Conservation (phyloP, 2,888 invertebrate species). For the Branchellion lobata region DNA sequence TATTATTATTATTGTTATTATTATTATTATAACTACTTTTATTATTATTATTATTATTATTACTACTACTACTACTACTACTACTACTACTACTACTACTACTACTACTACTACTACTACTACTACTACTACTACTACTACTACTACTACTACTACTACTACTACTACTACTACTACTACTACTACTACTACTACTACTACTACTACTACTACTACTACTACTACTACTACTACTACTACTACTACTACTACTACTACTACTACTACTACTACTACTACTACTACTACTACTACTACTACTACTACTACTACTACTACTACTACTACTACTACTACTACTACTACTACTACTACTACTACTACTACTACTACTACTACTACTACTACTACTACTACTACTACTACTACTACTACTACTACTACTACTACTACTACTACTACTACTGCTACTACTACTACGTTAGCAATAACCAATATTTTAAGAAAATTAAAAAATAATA, state of each 20-base stretch:
- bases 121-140: background rate
- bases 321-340: constrained; percentile 17
- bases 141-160: background rate
- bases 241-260: constrained; percentile 20
- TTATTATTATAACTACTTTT: background rate
- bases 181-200: constrained; percentile 16
- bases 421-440: constrained; percentile 20
- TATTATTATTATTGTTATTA: constrained; percentile 6
- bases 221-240: constrained; percentile 27
- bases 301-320: constrained; percentile 27
- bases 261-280: constrained; percentile 29
- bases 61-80: constrained; percentile 12
- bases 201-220: constrained; percentile 27
- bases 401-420: constrained; percentile 24
- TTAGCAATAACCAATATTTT: background rate
- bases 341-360: constrained; percentile 31
- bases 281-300: constrained; percentile 29
- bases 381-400: constrained; percentile 25
- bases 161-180: constrained; percentile 19
- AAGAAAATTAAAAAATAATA: background rate
- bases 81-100: constrained; percentile 22
- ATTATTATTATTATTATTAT: background rate
- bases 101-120: constrained; percentile 3
- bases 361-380: constrained; percentile 29
- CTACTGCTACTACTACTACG: constrained; percentile 14